Conservation (phyloP, 1,140 invertebrate genomes). For the Zaprionus ghesquierei region DNA sequence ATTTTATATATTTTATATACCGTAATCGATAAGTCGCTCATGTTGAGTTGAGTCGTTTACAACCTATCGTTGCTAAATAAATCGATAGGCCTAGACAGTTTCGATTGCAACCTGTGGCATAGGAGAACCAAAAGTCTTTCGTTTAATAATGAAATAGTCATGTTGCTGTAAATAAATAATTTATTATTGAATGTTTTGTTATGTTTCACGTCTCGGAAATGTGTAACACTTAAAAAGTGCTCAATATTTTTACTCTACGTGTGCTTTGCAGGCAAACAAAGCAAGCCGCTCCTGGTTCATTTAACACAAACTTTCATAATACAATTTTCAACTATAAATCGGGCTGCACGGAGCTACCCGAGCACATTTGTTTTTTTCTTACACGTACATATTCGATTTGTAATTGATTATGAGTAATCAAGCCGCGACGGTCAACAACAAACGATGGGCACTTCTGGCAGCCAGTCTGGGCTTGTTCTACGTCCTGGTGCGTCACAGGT, state of each 20-base stretch:
- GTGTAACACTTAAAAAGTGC: not conserved
- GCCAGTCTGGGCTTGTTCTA: slow-evolving; percentile 57
- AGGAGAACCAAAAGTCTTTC: not conserved
- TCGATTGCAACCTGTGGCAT: not conserved
- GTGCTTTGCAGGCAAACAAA: not conserved
- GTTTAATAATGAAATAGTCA: not conserved
- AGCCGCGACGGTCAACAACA: not conserved
- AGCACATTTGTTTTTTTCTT: slow-evolving; percentile 3
- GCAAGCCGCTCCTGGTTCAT: not conserved
- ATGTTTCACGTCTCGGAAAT: not conserved
- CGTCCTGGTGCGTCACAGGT: slow-evolving; percentile 48
- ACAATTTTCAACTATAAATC: not conserved
- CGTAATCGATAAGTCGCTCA: not conserved
- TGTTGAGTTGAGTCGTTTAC: not conserved
- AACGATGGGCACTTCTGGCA: slow-evolving; percentile 49
- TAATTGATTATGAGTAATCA: slow-evolving; percentile 12
- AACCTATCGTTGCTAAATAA: not conserved
- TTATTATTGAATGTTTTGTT: not conserved
- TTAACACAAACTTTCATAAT: not conserved
- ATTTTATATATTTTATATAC: no score
- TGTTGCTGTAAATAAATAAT: not conserved
- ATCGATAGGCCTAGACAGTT: not conserved
- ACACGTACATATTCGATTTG: not conserved
- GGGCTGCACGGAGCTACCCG: no score
- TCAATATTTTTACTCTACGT: not conserved